Conservation (phyloP, 2,113 vertebrate genomes). For the Pteronura brasiliensis region DNA sequence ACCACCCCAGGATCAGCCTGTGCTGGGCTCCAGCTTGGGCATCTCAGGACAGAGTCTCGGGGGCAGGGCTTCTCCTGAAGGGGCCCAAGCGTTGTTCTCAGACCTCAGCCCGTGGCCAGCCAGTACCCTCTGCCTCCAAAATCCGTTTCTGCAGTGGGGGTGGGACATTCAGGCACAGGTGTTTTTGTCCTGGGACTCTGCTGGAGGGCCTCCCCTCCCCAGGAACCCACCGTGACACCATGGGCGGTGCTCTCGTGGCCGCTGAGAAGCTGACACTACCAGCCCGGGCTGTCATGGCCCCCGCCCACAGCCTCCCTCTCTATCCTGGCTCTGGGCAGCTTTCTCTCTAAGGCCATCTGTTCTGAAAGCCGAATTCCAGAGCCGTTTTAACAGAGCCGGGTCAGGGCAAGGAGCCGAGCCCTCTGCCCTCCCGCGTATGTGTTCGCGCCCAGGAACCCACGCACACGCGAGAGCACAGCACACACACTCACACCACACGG, state of each 20-base stretch:
- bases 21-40: neutral
- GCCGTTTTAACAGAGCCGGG: conserved; percentile 86
- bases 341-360: conserved; percentile 97
- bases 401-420: conserved; percentile 74
- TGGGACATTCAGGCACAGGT: neutral
- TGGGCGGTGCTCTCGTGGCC: conserved; percentile 81
- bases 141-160: neutral
- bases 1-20: neutral
- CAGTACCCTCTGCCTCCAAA: neutral
- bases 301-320: conserved; percentile 83
- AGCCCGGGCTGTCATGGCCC: conserved; percentile 87
- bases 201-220: neutral
- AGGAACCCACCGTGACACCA: conserved; percentile 74
- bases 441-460: neutral
- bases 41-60: neutral
- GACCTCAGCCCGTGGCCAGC: neutral
- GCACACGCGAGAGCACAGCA: no score
- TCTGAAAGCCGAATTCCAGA: conserved; percentile 88
- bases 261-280: conserved; percentile 88
- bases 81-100: neutral
- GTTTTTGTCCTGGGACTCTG: neutral
- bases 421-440: neutral
- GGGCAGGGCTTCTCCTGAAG: neutral
- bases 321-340: conserved; percentile 84
- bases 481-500: neutral